A percentile compares a stretch with the other conserved stretches of the same genome.
Conservation (phyloP, 2,113 vertebrate species). For the Bungarus multicinctus region DNA sequence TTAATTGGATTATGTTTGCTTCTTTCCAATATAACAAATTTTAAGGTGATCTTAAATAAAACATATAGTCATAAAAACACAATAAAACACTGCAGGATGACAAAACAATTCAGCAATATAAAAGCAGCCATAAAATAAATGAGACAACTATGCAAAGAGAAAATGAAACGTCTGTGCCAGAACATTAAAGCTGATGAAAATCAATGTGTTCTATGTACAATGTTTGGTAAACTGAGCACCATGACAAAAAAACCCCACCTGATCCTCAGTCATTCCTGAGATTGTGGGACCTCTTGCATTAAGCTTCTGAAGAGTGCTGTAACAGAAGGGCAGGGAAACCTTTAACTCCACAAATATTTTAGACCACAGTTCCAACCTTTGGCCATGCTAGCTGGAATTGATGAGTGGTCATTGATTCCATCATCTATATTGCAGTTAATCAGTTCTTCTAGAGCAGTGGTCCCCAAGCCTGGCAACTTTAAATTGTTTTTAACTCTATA, state of each 20-base stretch:
- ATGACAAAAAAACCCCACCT: background rate
- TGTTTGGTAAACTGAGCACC: background rate
- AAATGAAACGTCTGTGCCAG: background rate
- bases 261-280: background rate
- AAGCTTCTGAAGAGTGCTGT: background rate
- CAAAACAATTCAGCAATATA: background rate
- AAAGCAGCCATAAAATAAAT: background rate
- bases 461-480: too few species aligned
- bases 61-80: background rate
- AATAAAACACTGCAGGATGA: background rate
- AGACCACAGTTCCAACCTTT: background rate
- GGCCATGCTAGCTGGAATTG: background rate
- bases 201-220: background rate
- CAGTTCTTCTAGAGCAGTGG: background rate
- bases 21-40: background rate
- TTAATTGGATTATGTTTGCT: background rate
- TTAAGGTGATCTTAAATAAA: background rate
- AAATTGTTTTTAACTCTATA: too few species aligned
- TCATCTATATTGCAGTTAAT: background rate
- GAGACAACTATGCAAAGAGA: background rate
- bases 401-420: background rate
- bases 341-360: background rate
- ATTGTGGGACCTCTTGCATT: background rate
- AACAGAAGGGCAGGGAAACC: background rate
- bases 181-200: background rate